Evolutionary conservation across 2,888 invertebrate genomes (phyloP), one percentile per base, ranked within the genome.

Genomic region (Lochmaea crataegi): DNA sequence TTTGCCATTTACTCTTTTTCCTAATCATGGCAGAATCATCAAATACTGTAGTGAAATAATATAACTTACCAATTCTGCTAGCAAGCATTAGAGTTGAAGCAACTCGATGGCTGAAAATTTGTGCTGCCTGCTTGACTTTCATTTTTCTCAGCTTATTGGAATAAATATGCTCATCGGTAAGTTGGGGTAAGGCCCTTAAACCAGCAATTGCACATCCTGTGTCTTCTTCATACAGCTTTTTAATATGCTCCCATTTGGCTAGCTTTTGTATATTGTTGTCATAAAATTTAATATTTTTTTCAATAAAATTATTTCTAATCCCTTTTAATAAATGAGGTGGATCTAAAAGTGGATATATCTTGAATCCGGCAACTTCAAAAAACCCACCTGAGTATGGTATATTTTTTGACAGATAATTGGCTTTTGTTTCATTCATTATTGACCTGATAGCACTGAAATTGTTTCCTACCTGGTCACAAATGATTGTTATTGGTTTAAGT

Each of bases 161-260:
- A 48, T 65, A 65, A 6, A 65, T 65, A 12, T 65, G 65, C 16
- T 65, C 48, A 1, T 18, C 64, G 18, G 18, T 64, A 1, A 64
- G 16, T 12, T 64, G 14, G 45, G 64, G 64, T 6, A 64, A 45
- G 2, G 45, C 48, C 18, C 22, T n/a, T 16, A 64, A 22, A 7
- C 56, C 65, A 53, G 22, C 53, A 22, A 16, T 9, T 65, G 38
- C 10, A 22, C 22, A 22, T 2, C 11, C 42, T 14, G 6, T 48
- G 12, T 65, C 65, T 14, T 11, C n/a, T 53, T 65, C 65, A 65
- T 53, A 56, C 11, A 65, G n/a, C 9, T 58, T 26, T 60, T 41
- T 18, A 16, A 76, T 66, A 58, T 76, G 73, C 16, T 75, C 45
- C 76, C 76, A 76, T 61, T 73, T 75, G 9, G 75, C 73, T 51